phyloP scores from a whole-genome alignment of 2,888 invertebrate genomes.

The Aquatica leii region DNA sequence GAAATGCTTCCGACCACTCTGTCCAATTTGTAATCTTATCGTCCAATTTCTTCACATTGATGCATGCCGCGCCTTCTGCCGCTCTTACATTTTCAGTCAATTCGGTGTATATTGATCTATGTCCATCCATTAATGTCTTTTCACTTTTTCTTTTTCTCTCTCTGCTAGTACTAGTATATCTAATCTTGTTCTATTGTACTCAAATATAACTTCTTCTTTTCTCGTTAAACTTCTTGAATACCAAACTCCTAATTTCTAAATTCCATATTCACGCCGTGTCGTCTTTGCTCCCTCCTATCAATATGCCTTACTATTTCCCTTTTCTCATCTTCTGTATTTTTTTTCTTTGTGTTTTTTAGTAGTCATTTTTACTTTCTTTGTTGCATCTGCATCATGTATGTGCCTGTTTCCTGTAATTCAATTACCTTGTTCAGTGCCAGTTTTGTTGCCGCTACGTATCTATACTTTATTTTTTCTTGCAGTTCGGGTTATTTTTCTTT shows the following conservation, averaged over 20 bases:
- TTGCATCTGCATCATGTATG: neutral
- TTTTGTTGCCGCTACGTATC: neutral
- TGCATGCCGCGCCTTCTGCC: neutral
- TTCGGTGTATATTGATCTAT: no score
- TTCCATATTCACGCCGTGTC: neutral
- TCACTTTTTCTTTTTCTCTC: neutral
- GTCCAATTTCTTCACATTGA: neutral
- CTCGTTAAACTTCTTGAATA: no score
- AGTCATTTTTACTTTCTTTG: neutral
- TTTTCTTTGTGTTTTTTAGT: neutral
- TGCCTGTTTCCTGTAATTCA: neutral
- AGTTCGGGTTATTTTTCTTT: neutral
- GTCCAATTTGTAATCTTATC: no score
- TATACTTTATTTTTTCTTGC: neutral
- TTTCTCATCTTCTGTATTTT: neutral
- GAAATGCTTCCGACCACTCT: neutral
- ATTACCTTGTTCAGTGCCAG: neutral
- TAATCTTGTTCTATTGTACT: neutral
- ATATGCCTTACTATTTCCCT: no score
- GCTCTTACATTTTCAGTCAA: neutral
- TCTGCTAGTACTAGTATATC: no score
- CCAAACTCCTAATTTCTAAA: no score
- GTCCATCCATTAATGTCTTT: no score
- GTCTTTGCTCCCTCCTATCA: neutral
- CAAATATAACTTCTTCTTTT: neutral